Conservation (phyloP, 1,140 invertebrate genomes). For the Bradysia coprophila region DNA sequence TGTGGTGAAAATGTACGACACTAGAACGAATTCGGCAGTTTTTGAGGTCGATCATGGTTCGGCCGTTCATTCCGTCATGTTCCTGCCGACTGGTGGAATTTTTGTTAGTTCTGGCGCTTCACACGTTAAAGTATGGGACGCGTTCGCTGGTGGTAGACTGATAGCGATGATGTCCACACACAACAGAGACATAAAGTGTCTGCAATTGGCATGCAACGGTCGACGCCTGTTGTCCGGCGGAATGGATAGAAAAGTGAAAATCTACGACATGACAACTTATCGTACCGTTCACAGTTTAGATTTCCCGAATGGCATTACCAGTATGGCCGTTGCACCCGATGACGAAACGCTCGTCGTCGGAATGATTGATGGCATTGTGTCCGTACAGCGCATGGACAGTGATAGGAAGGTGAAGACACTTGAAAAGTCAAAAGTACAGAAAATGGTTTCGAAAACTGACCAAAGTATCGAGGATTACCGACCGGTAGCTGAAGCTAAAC, state of each 20-base stretch:
- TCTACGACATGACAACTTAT: slow-evolving; percentile 77
- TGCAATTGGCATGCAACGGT: slow-evolving; percentile 59
- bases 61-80: slow-evolving; percentile 79
- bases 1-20: slow-evolving; percentile 77
- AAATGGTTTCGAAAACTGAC: slow-evolving; percentile 27
- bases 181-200: slow-evolving; percentile 84
- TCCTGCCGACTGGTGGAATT: slow-evolving; percentile 75
- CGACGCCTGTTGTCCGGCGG: slow-evolving; percentile 74
- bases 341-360: slow-evolving; percentile 76
- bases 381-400: slow-evolving; percentile 57
- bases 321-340: slow-evolving; percentile 58
- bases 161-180: slow-evolving; percentile 64
- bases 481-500: slow-evolving; percentile 29
- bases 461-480: slow-evolving; percentile 27
- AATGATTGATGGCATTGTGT: slow-evolving; percentile 82
- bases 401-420: slow-evolving; percentile 22
- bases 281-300: slow-evolving; percentile 75
- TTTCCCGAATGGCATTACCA: slow-evolving; percentile 79
- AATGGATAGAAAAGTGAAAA: slow-evolving; percentile 84
- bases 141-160: slow-evolving; percentile 65
- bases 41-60: slow-evolving; percentile 69
- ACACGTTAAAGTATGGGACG: slow-evolving; percentile 87
- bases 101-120: slow-evolving; percentile 85
- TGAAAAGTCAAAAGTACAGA: slow-evolving; percentile 13
- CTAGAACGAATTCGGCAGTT: slow-evolving; percentile 42